Evolutionary conservation across 2,797 vertebrate species (phyloP), one percentile per base, ranked within the genome.

Genomic region (Sebastes minor): DNA sequence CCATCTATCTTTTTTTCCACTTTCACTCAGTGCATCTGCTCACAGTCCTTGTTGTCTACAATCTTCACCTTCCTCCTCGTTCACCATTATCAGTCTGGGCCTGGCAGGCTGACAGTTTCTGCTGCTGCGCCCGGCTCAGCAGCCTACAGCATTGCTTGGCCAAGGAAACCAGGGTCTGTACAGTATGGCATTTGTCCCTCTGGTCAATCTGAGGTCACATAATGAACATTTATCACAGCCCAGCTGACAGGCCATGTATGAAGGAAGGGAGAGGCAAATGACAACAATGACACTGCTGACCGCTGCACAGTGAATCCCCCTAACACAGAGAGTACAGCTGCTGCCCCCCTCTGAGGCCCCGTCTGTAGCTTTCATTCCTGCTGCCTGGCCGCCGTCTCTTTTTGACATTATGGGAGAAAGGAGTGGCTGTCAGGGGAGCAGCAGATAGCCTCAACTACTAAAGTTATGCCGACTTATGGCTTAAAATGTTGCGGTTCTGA

Each of bases 211-310:
- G 35, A 68, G 76, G 81, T 86, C 80, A 86, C 57, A n/a, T 69
- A 82, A 85, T 79, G 65, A 85, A 30, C 86, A 85, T 81, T 82
- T 86, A 80, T 80, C 55, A 64, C 35, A 35, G 64, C 10, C 80
- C 76, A 76, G 87, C 87, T 88, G 87, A 88, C 78, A 73, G 14
- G 22, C 61, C 38, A 30, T 69, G 52, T 73, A 49, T 78, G 66
- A 77, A 73, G 80, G 62, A 59, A 52, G 49, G 35, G 78, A 73
- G 52, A 78, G 68, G 57, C 72, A 62, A 42, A 78, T 65, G 80
- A 84, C 73, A 80, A 89, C 89, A 93, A 80, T 89, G 28, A 89
- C 72, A 81, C 68, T 89, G 91, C 91, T 92, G 90, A 94, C 80
- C 74, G 33, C n/a, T 32, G 82, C 88, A 85, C 76, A 72, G 69